Base-by-base conservation (phyloP, 1,140 invertebrate species). In the Homarus americanus region DNA sequence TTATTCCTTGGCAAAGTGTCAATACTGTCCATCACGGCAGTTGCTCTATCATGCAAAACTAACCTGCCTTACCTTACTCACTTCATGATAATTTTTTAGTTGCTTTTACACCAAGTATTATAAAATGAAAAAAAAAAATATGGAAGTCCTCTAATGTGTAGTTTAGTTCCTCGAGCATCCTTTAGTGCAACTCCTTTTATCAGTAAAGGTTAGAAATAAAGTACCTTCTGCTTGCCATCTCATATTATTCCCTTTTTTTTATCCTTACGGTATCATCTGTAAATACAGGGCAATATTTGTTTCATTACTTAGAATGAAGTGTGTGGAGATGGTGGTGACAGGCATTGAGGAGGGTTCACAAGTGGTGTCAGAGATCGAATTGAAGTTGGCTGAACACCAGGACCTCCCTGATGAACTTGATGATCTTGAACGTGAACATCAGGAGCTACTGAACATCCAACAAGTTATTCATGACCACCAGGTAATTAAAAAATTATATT, bases 361-460 rank as follows among this genome's bases (percentile, higher is more conserved):
- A 93, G 96, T 97, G 32, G 97, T 99, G 76, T 97, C 97, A 20
- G 97, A 98, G 93, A 97, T 99, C 93, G 98, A 99, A 94, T 96
- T 97, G 90, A 98, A 98, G 94, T 94, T 99, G 63, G 96, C 97
- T 28, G 96, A 97, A 24, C 97, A 97, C 93, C 96, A 97, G 86
- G 97, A 97, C 93, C 94, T 98, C 94, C 97, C 97, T 1, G 96
- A 97, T 36, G 97, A 98, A 79, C 94, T 97, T n/a, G 96, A 97
- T 87, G 95, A 96, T 12, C 93, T 98, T 38, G 95, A 97, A 93
- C 95, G 94, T 69, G 96, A 97, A 58, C 95, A 95, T 87, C 93
- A 94, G 63, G 94, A 95, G 82, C 92, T 95, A 20, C 90, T 94
- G 32, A 79, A 93, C 34, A 92, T 93, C 49, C 92, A 93, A 76